phyloP scores from a whole-genome alignment of 2,113 vertebrate species.

The Microtus richardsoni region DNA sequence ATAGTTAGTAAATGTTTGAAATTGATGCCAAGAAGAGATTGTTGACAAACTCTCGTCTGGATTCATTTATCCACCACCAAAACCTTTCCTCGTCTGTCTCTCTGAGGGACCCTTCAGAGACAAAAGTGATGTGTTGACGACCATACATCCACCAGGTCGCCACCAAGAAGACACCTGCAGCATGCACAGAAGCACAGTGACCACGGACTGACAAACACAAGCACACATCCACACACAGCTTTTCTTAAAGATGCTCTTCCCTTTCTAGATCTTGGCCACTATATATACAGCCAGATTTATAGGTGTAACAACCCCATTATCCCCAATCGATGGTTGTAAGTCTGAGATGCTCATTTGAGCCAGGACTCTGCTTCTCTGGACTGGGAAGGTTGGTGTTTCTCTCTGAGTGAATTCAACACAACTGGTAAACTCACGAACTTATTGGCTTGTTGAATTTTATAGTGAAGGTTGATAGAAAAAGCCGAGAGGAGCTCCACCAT shows the following conservation, averaged over 20 bases:
- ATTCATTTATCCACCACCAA: background rate
- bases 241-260: background rate
- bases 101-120: background rate
- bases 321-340: background rate
- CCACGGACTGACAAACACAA: background rate
- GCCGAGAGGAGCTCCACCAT: background rate
- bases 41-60: background rate
- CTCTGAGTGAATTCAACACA: background rate
- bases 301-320: background rate
- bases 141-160: background rate
- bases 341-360: background rate
- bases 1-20: background rate
- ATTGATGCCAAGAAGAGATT: background rate
- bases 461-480: background rate
- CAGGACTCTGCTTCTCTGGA: background rate
- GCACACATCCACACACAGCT: background rate
- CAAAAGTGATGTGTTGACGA: background rate
- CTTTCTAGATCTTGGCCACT: background rate
- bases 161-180: background rate
- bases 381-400: background rate
- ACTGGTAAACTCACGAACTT: background rate
- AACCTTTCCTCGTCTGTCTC: background rate
- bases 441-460: too few relatives aligned
- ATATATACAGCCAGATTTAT: background rate
- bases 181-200: background rate